Percentiles rank a stretch among this genome's conserved stretches.
phyloP scores from a whole-genome alignment of 2,888 invertebrate species.

The Panorpa germanica region DNA sequence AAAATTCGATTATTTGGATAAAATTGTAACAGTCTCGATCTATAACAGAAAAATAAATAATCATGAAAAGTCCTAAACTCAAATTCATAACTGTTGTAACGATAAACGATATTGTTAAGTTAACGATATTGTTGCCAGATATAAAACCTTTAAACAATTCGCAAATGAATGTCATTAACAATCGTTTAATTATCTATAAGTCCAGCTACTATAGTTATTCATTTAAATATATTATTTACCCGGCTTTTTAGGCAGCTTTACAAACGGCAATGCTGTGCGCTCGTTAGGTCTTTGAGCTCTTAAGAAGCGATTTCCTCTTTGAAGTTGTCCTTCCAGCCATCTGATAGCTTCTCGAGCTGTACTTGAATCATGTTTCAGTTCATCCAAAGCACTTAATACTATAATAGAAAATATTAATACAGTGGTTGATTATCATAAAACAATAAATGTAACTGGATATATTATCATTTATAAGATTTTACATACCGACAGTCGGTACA shows the following conservation, averaged over 20 bases:
- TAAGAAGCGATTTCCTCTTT: slow-evolving; percentile 70
- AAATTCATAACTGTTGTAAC: too few relatives aligned
- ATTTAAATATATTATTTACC: slow-evolving; percentile 34
- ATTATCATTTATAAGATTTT: slow-evolving; percentile 8
- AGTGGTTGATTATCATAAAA: not conserved
- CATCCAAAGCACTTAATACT: slow-evolving; percentile 81
- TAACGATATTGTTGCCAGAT: too few relatives aligned
- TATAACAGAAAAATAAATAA: too few relatives aligned
- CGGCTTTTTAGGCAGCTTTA: slow-evolving; percentile 60
- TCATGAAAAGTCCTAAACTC: too few relatives aligned
- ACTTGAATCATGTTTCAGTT: slow-evolving; percentile 66
- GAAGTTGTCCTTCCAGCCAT: slow-evolving; percentile 79
- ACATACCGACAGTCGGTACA: slow-evolving; percentile 71
- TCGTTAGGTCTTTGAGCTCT: slow-evolving; percentile 76
- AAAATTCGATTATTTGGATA: slow-evolving; percentile 70
- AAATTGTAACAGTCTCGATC: slow-evolving; percentile 46
- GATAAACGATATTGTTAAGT: too few relatives aligned
- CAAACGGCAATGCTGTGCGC: slow-evolving; percentile 45
- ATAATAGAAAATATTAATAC: slow-evolving; percentile 17
- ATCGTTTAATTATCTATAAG: too few relatives aligned
- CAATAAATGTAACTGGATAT: not conserved
- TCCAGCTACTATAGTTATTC: too few relatives aligned
- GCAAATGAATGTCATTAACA: too few relatives aligned
- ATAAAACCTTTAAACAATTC: too few relatives aligned
- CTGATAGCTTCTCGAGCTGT: slow-evolving; percentile 82